A percentile compares a stretch with the other conserved stretches of the same genome.
phyloP scores from a whole-genome alignment of 2,888 invertebrate species.

The Chrysina gloriosa region DNA sequence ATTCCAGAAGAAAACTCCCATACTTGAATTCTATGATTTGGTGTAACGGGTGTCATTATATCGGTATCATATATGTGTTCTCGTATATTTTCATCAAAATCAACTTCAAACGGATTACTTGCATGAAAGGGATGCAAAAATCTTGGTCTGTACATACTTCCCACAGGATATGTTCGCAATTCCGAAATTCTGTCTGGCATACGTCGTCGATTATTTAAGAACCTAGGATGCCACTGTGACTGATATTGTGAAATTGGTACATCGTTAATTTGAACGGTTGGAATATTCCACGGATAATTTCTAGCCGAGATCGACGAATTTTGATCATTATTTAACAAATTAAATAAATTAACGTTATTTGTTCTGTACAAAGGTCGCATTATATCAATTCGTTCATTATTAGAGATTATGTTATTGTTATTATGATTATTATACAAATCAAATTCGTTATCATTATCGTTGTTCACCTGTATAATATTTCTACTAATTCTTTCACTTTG shows the following conservation, averaged over 20 bases:
- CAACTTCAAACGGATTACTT: slow-evolving; percentile 63
- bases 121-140: slow-evolving; percentile 67
- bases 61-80: slow-evolving; percentile 62
- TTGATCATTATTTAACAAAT: slow-evolving; percentile 48
- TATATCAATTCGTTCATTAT: slow-evolving; percentile 3
- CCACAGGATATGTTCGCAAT: slow-evolving; percentile 49
- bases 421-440: slow-evolving; percentile 44
- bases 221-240: slow-evolving; percentile 49
- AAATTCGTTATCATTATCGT: slow-evolving; percentile 50
- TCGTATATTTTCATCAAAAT: slow-evolving; percentile 61
- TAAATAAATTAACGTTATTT: slow-evolving; percentile 48
- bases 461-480: slow-evolving; percentile 45
- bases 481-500: slow-evolving; percentile 11
- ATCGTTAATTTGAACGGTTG: slow-evolving; percentile 73
- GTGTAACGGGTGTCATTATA: slow-evolving; percentile 69
- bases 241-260: slow-evolving; percentile 65
- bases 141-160: slow-evolving; percentile 60
- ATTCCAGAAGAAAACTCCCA: slow-evolving; percentile 82
- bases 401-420: background rate
- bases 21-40: slow-evolving; percentile 83
- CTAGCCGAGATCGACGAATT: slow-evolving; percentile 17
- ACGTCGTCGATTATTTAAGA: slow-evolving; percentile 53
- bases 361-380: slow-evolving; percentile 47
- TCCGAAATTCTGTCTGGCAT: slow-evolving; percentile 58
- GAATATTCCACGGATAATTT: slow-evolving; percentile 60